These are phyloP conservation scores for Chymomyza amoena DNA, from an alignment of 2,888 invertebrate species.

Conservation along the genomic window DNA sequence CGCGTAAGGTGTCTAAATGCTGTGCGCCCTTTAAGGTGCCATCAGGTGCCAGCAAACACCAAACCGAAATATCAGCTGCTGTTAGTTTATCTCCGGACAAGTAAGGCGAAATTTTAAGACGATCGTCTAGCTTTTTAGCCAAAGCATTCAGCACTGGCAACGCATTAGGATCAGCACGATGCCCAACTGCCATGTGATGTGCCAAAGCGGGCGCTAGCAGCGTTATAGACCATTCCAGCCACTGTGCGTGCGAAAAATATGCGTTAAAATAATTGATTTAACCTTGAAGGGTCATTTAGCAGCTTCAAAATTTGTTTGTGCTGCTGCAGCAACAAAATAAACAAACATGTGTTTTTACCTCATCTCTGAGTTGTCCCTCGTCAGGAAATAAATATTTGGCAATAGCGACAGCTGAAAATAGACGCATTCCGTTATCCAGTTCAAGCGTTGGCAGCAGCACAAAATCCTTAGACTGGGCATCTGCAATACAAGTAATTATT, in stretches of 20 bases:
- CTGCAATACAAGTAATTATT: constrained; percentile 73
- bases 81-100: constrained; percentile 82
- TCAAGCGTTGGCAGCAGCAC: constrained; percentile 84
- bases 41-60: constrained; percentile 86
- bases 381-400: constrained; percentile 83
- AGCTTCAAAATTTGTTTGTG: neutral
- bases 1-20: constrained; percentile 80
- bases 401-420: constrained; percentile 88
- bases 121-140: constrained; percentile 81
- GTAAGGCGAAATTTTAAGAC: constrained; percentile 80
- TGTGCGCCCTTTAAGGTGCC: constrained; percentile 82
- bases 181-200: constrained; percentile 79
- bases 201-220: constrained; percentile 82
- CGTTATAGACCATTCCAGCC: constrained; percentile 85
- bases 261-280: constrained; percentile 10
- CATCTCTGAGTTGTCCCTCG: constrained; percentile 76
- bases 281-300: constrained; percentile 21
- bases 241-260: constrained; percentile 77
- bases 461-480: constrained; percentile 80
- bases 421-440: constrained; percentile 81
- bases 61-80: constrained; percentile 86
- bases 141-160: constrained; percentile 81
- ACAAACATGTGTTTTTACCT: constrained; percentile 73
- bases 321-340: neutral
- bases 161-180: constrained; percentile 80